phyloP scores from a whole-genome alignment of 2,888 invertebrate genomes.

The Pachydiplax longipennis region DNA sequence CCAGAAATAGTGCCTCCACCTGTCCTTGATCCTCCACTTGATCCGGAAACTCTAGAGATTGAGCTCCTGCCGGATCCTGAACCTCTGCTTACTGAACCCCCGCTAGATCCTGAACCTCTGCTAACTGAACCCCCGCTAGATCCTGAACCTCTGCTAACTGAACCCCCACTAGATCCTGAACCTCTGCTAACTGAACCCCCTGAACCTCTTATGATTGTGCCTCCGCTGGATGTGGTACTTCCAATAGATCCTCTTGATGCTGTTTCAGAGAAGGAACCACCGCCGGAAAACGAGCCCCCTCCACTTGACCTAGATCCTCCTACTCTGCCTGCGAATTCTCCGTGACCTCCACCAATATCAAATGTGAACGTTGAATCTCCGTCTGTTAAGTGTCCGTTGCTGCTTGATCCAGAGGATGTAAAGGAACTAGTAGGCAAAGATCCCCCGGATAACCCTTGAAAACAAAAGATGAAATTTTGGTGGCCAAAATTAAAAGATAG shows the following conservation, averaged over 20 bases:
- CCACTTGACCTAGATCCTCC: neutral
- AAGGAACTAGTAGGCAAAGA: neutral
- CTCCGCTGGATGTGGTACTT: too few species aligned
- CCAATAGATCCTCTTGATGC: too few species aligned
- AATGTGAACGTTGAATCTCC: neutral
- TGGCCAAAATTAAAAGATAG: neutral
- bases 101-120: neutral
- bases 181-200: too few species aligned
- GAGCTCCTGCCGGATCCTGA: neutral
- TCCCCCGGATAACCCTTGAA: conserved; percentile 14
- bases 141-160: too few species aligned
- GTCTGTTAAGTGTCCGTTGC: neutral
- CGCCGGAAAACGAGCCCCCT: too few species aligned
- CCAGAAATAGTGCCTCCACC: neutral
- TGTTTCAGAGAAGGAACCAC: neutral
- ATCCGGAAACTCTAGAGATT: neutral
- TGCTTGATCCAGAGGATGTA: neutral
- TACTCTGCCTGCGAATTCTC: neutral
- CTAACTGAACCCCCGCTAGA: too few species aligned
- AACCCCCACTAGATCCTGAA: too few species aligned
- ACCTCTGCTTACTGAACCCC: neutral
- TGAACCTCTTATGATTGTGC: too few species aligned
- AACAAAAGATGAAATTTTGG: neutral
- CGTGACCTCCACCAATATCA: neutral
- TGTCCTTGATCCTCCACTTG: neutral